Evolutionary conservation across 2,113 vertebrate species (phyloP), one percentile per base, ranked within the genome.

Genomic region (Opisthocomus hoazin): DNA sequence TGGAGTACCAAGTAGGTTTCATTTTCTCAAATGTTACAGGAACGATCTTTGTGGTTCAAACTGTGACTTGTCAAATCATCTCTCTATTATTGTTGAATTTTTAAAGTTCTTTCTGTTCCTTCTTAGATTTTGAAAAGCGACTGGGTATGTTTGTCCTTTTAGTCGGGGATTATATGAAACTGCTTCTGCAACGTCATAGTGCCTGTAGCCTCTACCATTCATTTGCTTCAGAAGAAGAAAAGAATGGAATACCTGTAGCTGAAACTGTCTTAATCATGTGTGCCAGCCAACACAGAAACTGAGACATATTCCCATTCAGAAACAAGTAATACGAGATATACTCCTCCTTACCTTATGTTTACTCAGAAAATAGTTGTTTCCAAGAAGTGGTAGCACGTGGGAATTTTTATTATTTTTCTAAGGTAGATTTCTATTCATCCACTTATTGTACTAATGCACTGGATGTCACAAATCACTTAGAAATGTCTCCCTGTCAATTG

Each of bases 11-110:
- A 96, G 94, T 54, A 94, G 77, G 58, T 82, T 97, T 97, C 86
- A 75, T 96, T 97, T 97, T 97, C 96, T 94, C 93, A 92, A 92
- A 81, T 60, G 54, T 94, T 92, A 37, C 43, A 74, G 93, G 92
- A 97, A 92, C 41, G 61, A 79, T 97, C 74, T 96, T 84, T 66
- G 88, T 81, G 18, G 82, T 97, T 96, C 73, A 78, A 83, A 80
- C 81, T 87, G 71, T n/a, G 76, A 64, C 93, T 97, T 74, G 26
- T 46, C 73, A 92, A 76, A 80, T 93, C 79, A 77, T 46, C 68
- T 90, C 94, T 77, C 65, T 76, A 23, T 66, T 91, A 71, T 7
- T 41, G 36, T 5, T 91, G n/a, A 37, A n/a, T 39, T 83, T 96
- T 95, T 90, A 37, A 96, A 87, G 43, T 68, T 84, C 64, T 57